Evolutionary conservation across 2,888 invertebrate species (phyloP).

Genomic region (Philonicus albiceps): DNA sequence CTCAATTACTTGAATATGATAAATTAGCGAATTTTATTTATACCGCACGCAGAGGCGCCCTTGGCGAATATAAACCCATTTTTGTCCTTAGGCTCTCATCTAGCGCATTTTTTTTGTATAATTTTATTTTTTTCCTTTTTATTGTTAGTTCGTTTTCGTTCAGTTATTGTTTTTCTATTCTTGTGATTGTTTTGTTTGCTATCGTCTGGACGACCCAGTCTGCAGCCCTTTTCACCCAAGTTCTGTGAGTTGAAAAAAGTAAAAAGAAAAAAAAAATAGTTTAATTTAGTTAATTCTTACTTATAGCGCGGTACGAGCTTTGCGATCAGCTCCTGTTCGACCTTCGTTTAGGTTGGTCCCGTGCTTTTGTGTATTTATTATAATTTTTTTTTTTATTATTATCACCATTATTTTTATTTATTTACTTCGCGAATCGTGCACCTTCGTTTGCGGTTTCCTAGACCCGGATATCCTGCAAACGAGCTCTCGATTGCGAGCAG

Average conservation of each 20-base stretch:
- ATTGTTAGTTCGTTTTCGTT: constrained; percentile 40
- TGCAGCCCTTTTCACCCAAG: background rate
- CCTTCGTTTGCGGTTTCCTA: background rate
- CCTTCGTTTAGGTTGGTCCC: background rate
- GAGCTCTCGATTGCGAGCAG: background rate
- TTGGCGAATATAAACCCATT: background rate
- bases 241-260: background rate
- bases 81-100: background rate
- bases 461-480: background rate
- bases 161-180: constrained; percentile 31
- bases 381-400: background rate
- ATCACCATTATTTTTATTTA: background rate
- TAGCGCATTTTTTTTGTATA: background rate
- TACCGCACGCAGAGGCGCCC: constrained; percentile 1
- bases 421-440: background rate
- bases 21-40: constrained; percentile 59
- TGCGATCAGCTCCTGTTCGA: background rate
- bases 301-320: background rate
- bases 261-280: background rate
- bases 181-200: constrained; percentile 32
- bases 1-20: constrained; percentile 71
- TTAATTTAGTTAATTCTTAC: constrained; percentile 37
- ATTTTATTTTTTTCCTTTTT: constrained; percentile 19
- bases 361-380: background rate
- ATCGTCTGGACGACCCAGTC: background rate